A percentile compares a stretch with the other conserved stretches of the same genome.
Conservation (phyloP, 2,797 vertebrate species). For the Lepidocolaptes lacrymiger region DNA sequence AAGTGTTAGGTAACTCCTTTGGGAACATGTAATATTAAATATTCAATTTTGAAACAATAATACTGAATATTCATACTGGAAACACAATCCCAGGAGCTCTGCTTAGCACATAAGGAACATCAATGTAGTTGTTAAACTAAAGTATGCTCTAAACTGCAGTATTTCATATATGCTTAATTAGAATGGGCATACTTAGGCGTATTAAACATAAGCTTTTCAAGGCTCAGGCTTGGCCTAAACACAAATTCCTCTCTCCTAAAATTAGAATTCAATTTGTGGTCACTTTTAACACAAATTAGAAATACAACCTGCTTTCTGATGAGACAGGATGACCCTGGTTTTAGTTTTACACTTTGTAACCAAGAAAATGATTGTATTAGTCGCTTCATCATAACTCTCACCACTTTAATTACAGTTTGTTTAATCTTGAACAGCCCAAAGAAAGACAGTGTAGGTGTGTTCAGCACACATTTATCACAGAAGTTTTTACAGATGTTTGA, state of each 20-base stretch:
- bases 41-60: neutral
- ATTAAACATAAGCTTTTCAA: constrained; percentile 1
- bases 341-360: neutral
- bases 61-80: neutral
- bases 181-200: neutral
- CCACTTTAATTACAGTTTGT: neutral
- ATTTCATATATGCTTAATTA: neutral
- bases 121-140: neutral
- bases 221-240: neutral
- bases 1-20: neutral
- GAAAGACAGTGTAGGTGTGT: neutral
- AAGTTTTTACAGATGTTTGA: neutral
- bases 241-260: neutral
- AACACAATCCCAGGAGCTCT: neutral
- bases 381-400: neutral
- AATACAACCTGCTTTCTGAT: neutral
- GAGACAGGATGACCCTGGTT: neutral
- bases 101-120: neutral
- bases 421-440: neutral
- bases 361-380: neutral
- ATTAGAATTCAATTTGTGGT: neutral
- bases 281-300: neutral
- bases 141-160: neutral
- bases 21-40: neutral
- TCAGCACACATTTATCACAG: rapidly evolving